A percentile compares a stretch with the other conserved stretches of the same genome.
These are phyloP conservation scores for Philhelius pedissequus DNA, from an alignment of 2,888 invertebrate species.

Conservation along the genomic window DNA sequence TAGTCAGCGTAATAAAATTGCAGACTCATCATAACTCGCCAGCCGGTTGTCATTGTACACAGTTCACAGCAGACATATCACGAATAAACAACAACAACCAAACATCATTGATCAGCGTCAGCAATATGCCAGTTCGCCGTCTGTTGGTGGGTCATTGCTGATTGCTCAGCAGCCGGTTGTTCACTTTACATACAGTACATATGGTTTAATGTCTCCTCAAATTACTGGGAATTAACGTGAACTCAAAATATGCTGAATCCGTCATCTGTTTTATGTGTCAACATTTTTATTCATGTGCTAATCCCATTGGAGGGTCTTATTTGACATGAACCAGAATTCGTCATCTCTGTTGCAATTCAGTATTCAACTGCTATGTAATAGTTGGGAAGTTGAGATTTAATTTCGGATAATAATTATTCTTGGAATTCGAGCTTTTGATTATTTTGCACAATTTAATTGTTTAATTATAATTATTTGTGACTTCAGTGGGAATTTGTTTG, in stretches of 20 bases:
- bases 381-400: not conserved
- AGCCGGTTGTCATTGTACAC: not conserved
- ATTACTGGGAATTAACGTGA: constrained; percentile 53
- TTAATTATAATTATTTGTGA: not conserved
- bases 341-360: not conserved
- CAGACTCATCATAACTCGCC: constrained; percentile 28
- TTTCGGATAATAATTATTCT: not conserved
- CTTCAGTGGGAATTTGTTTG: too few relatives aligned
- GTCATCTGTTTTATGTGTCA: constrained; percentile 5
- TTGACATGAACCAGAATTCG: constrained; percentile 44
- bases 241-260: constrained; percentile 16
- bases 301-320: constrained; percentile 44
- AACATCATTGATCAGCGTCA: not conserved
- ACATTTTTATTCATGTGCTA: constrained; percentile 10
- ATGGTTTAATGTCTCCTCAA: constrained; percentile 46
- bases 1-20: constrained; percentile 28
- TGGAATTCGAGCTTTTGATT: not conserved
- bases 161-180: constrained; percentile 32
- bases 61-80: not conserved
- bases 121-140: not conserved
- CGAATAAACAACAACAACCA: not conserved
- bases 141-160: constrained; percentile 39
- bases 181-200: constrained; percentile 48
- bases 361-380: not conserved
- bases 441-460: not conserved